Evolutionary conservation across 2,888 invertebrate genomes (phyloP).

Genomic region (Unio pictorum): DNA sequence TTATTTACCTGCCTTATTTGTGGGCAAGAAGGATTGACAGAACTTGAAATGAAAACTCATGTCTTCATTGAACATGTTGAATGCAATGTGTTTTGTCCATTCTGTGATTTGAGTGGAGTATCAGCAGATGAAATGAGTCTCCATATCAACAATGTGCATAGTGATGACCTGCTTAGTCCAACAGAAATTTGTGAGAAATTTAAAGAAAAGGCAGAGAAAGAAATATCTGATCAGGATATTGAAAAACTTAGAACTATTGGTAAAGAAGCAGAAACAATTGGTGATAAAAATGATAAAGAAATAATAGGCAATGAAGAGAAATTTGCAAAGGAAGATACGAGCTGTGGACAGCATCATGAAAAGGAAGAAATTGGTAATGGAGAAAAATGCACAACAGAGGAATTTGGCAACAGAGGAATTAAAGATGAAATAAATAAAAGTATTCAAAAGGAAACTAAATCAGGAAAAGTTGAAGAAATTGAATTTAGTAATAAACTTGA

Average conservation of each 20-base stretch:
- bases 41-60: constrained; percentile 80
- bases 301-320: neutral
- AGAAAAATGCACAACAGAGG: neutral
- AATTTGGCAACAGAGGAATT: constrained; percentile 21
- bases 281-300: constrained; percentile 6
- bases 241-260: neutral
- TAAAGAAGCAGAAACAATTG: neutral
- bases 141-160: constrained; percentile 87
- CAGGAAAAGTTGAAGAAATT: too few species aligned
- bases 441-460: too few species aligned
- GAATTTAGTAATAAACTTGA: too few species aligned
- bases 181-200: constrained; percentile 23
- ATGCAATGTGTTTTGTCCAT: constrained; percentile 85
- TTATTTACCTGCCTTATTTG: constrained; percentile 82
- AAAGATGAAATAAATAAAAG: constrained; percentile 7
- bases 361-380: neutral
- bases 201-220: constrained; percentile 9
- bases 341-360: neutral
- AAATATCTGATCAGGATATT: constrained; percentile 1
- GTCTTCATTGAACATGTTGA: constrained; percentile 85
- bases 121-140: constrained; percentile 83
- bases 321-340: neutral
- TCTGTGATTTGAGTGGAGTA: constrained; percentile 84
- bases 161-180: constrained; percentile 81
- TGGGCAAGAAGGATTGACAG: constrained; percentile 82